Evolutionary conservation across 2,113 vertebrate genomes (phyloP).

Genomic region (Rhynchomys soricoides): DNA sequence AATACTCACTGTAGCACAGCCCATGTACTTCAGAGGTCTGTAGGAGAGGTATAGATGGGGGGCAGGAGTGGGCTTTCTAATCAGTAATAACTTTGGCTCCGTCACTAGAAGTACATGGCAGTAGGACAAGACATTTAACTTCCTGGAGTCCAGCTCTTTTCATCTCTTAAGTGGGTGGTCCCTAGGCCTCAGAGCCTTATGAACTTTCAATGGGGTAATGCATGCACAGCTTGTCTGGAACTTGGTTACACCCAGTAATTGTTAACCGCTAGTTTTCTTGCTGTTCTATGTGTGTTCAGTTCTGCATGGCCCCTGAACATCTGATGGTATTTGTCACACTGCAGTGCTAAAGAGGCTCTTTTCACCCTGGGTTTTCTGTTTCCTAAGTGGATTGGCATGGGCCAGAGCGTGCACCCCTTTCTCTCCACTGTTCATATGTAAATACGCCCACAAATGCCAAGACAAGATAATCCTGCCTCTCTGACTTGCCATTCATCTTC

Average conservation of each 20-base stretch:
- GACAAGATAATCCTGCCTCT: slow-evolving; percentile 26
- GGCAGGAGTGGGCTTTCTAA: background rate
- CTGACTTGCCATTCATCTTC: slow-evolving; percentile 38
- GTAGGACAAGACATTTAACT: background rate
- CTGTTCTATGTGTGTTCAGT: background rate
- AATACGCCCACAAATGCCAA: slow-evolving; percentile 64
- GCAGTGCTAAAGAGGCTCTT: background rate
- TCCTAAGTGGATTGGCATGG: slow-evolving; percentile 55
- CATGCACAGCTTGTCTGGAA: background rate
- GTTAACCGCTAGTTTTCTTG: slow-evolving; percentile 3
- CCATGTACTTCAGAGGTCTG: background rate
- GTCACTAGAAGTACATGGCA: no score
- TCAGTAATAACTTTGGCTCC: background rate
- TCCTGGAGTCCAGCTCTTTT: background rate
- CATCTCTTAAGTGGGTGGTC: background rate
- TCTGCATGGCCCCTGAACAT: background rate
- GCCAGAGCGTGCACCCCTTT: background rate
- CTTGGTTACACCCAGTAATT: background rate
- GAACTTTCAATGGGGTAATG: slow-evolving; percentile 37
- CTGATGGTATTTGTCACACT: background rate
- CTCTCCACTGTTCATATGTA: slow-evolving; percentile 74
- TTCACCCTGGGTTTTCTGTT: slow-evolving; percentile 53
- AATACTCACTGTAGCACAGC: background rate
- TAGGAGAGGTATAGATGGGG: background rate
- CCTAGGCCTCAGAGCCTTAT: background rate